Conservation (phyloP, 2,888 invertebrate species). For the Lasioglossum vierecki region DNA sequence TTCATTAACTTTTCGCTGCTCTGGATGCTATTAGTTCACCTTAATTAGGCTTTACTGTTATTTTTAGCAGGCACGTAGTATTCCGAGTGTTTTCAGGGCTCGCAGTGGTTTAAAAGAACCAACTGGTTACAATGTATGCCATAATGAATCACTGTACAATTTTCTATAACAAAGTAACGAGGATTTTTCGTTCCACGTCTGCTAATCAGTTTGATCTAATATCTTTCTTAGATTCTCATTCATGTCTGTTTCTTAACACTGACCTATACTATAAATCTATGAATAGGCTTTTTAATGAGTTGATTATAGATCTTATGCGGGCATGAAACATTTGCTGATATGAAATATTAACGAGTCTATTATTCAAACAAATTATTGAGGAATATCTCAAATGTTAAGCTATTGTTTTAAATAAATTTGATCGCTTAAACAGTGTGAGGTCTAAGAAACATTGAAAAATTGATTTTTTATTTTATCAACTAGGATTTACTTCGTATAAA, state of each 20-base stretch:
- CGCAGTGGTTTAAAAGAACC: background rate
- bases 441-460: too few relatives aligned
- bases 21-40: constrained; percentile 43
- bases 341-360: background rate
- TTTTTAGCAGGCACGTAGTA: constrained; percentile 22
- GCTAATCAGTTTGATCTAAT: background rate
- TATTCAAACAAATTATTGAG: background rate
- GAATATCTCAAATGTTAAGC: too few relatives aligned
- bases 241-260: background rate
- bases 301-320: background rate
- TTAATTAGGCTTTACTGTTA: constrained; percentile 47
- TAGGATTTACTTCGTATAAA: too few relatives aligned
- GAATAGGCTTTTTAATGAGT: background rate
- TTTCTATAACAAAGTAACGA: background rate
- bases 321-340: too few relatives aligned
- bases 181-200: background rate
- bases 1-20: constrained; percentile 45
- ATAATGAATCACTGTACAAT: background rate
- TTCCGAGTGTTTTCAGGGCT: background rate
- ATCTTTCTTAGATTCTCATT: background rate
- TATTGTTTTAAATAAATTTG: too few relatives aligned
- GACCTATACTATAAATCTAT: background rate
- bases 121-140: constrained; percentile 4
- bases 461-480: too few relatives aligned
- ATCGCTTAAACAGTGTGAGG: too few relatives aligned